Evolutionary conservation across 1,140 invertebrate species (phyloP).

Genomic region (Reticulitermes speratus): DNA sequence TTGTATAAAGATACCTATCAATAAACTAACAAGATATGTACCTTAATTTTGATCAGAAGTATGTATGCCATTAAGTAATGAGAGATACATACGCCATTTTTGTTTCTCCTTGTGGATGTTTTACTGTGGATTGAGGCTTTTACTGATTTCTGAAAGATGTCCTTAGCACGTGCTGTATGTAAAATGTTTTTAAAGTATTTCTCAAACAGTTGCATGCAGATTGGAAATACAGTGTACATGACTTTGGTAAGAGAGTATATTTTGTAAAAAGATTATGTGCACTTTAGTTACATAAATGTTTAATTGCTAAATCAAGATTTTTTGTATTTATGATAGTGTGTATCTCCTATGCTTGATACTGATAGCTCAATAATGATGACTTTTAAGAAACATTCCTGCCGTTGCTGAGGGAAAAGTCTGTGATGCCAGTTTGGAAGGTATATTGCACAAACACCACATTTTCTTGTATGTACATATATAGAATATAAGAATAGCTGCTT

Average conservation of each 20-base stretch:
- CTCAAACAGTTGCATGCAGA: background rate
- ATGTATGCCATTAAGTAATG: background rate
- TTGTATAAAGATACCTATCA: background rate
- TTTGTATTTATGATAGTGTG: background rate
- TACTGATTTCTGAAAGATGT: background rate
- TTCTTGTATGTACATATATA: background rate
- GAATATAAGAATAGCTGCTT: background rate
- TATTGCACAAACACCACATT: background rate
- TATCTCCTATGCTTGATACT: background rate
- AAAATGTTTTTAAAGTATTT: background rate
- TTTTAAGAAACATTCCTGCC: background rate
- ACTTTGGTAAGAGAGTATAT: background rate
- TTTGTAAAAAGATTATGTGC: background rate
- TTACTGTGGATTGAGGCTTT: background rate
- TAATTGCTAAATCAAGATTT: slow-evolving; percentile 4
- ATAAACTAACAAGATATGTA: background rate
- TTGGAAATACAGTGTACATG: background rate
- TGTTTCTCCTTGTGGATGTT: background rate
- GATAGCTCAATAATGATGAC: background rate
- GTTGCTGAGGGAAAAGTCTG: background rate
- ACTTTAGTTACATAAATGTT: background rate
- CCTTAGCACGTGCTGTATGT: background rate
- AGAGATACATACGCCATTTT: background rate
- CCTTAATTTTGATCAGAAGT: background rate
- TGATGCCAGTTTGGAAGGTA: background rate